phyloP scores from a whole-genome alignment of 2,888 invertebrate genomes.

The Plagodis dolabraria region DNA sequence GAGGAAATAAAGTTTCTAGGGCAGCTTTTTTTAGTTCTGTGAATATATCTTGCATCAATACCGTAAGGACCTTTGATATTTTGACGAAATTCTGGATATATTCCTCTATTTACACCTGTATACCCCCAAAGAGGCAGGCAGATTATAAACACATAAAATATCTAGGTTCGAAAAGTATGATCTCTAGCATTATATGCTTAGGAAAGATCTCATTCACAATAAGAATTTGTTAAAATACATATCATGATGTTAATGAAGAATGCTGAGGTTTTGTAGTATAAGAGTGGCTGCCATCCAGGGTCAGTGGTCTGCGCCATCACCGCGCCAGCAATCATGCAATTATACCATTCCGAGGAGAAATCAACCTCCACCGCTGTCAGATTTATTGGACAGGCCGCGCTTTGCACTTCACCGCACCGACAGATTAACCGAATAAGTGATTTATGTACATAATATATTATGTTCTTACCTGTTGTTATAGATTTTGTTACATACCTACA shows the following conservation, averaged over 20 bases:
- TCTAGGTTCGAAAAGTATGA: background rate
- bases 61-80: background rate
- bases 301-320: background rate
- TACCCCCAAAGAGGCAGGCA: too few relatives aligned
- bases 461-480: too few relatives aligned
- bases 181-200: background rate
- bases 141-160: too few relatives aligned
- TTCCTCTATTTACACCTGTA: background rate
- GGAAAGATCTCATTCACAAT: background rate
- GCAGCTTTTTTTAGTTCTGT: background rate
- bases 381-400: constrained; percentile 11
- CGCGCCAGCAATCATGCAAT: constrained; percentile 1
- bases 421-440: constrained; percentile 10
- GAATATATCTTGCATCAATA: too few relatives aligned
- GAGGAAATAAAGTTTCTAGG: too few relatives aligned
- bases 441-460: too few relatives aligned
- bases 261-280: background rate
- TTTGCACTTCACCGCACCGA: constrained; percentile 1
- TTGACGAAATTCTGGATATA: background rate
- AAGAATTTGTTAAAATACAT: background rate
- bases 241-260: background rate
- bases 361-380: background rate
- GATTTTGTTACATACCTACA: too few relatives aligned
- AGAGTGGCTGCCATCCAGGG: background rate
- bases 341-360: constrained; percentile 1